Conservation (phyloP, 2,888 invertebrate genomes). For the Baronia brevicornis region DNA sequence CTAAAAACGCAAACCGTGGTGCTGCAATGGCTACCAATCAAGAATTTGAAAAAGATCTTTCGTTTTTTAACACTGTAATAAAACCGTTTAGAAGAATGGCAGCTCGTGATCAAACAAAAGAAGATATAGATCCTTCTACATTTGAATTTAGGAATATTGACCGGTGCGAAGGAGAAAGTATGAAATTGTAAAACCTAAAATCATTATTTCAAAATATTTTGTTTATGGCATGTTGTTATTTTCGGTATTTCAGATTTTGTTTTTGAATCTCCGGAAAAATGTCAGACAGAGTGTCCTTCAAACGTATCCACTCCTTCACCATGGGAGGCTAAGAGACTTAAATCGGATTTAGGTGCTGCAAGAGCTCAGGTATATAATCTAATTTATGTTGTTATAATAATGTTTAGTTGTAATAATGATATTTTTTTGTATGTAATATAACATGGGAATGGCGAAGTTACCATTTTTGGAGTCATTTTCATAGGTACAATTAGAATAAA, state of each 20-base stretch:
- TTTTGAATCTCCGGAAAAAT: conserved; percentile 51
- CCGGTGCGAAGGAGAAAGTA: conserved; percentile 62
- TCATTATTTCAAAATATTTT: neutral
- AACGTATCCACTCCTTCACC: conserved; percentile 66
- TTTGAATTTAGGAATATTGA: conserved; percentile 67
- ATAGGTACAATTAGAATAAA: too few relatives aligned
- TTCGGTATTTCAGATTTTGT: conserved; percentile 37
- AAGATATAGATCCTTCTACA: conserved; percentile 58
- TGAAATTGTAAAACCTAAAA: neutral
- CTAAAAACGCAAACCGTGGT: too few relatives aligned
- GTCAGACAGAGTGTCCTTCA: conserved; percentile 47
- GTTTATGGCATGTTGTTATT: conserved; percentile 5
- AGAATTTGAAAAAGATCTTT: conserved; percentile 67
- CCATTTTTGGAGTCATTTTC: too few relatives aligned
- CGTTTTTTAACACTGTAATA: conserved; percentile 60
- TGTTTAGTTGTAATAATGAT: too few relatives aligned
- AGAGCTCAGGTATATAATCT: conserved; percentile 65
- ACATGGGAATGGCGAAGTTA: too few relatives aligned
- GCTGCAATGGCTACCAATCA: too few relatives aligned
- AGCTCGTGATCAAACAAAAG: conserved; percentile 64
- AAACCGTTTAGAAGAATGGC: conserved; percentile 66
- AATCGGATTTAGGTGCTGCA: conserved; percentile 79
- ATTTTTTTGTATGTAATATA: too few relatives aligned
- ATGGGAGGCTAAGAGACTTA: conserved; percentile 79
- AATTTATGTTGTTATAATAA: too few relatives aligned